phyloP scores from a whole-genome alignment of 2,888 invertebrate species.

The Diarsia mendica region DNA sequence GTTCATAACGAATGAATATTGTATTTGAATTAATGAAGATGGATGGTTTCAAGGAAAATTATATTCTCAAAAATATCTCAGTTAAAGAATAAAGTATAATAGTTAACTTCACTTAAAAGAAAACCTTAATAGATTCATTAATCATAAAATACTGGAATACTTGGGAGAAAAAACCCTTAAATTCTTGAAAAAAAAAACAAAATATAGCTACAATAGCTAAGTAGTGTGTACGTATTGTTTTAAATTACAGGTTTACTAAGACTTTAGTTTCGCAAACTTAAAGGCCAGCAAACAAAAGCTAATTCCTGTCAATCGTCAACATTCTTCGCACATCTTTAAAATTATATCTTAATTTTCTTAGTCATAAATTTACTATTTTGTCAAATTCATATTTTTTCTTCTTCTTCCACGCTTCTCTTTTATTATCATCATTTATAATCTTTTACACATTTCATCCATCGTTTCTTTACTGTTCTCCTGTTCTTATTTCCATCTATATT shows the following conservation, averaged over 20 bases:
- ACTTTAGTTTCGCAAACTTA: background rate
- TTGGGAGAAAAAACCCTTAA: background rate
- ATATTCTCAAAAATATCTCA: background rate
- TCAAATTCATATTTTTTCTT: background rate
- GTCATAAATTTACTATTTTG: too few relatives aligned
- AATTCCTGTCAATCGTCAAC: background rate
- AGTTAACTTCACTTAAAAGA: background rate
- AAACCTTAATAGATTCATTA: background rate
- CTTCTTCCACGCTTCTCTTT: background rate
- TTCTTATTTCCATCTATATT: background rate
- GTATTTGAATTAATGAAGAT: constrained; percentile 4
- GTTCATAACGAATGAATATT: constrained; percentile 33
- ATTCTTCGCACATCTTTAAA: background rate
- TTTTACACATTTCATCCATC: background rate
- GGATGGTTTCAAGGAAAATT: background rate
- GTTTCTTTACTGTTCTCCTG: background rate
- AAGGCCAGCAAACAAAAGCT: background rate
- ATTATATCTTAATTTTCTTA: too few relatives aligned
- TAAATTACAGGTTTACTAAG: too few relatives aligned
- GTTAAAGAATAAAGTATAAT: background rate
- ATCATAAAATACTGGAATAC: background rate
- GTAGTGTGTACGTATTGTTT: background rate
- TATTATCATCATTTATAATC: background rate
- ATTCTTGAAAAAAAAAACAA: background rate
- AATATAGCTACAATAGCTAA: background rate